Base-by-base conservation (phyloP, 2,797 vertebrate species). In the Crocodylus rhombifer region DNA sequence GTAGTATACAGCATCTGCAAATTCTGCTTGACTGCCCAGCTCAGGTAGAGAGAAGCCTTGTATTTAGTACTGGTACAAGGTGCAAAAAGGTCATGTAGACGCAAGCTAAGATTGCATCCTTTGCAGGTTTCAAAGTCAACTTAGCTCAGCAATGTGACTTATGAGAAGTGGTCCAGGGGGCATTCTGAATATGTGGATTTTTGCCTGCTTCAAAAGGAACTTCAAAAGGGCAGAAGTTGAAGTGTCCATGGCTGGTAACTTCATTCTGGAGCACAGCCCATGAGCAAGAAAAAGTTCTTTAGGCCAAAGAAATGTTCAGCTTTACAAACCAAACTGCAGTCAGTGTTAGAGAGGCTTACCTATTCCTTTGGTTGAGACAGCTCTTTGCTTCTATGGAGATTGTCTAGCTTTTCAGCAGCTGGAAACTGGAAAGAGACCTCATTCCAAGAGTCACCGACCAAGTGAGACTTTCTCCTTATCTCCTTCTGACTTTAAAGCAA, bases 291-390 rank as follows among this genome's bases (percentile, higher is more conserved):
- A 56, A 2, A 11, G 15, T 1, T 1, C 51, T 55, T 77, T 0
- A 69, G 33, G 21, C 16, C 74, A 69, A 88, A 88, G 6, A 88
- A 90, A 58, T 85, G 21, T 60, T 63, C n/a, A 84, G n/a, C 13
- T 20, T 1, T n/a, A 16, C 55, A 51, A 85, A 61, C 2, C 73
- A 79, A 33, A 13, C 6, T 69, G 67, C 20, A 36, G 67, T 69
- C 67, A 36, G 30, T 6, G 67, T 9, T 36, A 33, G 65, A 13
- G 20, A 17, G 7, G 18, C 11, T 51, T 51, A 51, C 42, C 33
- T 13, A 18, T 36, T 4, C 33, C 30, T 1, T 1, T 75, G 51
- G 20, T 6, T 75, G 55, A 79, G 28, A 36, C 57, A 13, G 21
- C 0, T 4, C 4, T n/a, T 83, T 9, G 69, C 3, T 55, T 33